phyloP scores from a whole-genome alignment of 2,888 invertebrate genomes.

The Oxytorus armatus region DNA sequence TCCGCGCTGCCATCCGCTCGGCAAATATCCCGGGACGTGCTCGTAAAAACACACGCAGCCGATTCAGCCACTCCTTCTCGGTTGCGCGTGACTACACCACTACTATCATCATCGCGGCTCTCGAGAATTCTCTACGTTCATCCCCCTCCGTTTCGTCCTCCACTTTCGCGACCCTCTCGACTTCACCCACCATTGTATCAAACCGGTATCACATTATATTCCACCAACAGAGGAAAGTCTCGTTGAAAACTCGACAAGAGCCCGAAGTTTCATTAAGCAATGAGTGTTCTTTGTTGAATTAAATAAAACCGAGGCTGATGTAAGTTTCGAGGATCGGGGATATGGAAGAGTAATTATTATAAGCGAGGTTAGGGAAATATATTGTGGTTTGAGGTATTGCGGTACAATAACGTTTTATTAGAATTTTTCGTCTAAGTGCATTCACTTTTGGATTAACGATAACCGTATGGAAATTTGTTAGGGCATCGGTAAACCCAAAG shows the following conservation, averaged over 20 bases:
- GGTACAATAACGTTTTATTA: too few species aligned
- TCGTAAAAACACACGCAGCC: conserved; percentile 69
- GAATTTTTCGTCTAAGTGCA: too few species aligned
- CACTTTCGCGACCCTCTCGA: conserved; percentile 40
- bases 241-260: conserved; percentile 12
- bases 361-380: too few species aligned
- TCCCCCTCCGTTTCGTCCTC: conserved; percentile 26
- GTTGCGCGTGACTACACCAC: conserved; percentile 20
- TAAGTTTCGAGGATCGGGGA: neutral
- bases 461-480: too few species aligned
- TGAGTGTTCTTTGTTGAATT: conserved; percentile 14
- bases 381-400: too few species aligned
- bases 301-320: neutral
- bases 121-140: conserved; percentile 8
- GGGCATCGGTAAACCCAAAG: too few species aligned
- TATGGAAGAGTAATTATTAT: too few species aligned
- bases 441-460: too few species aligned
- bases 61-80: conserved; percentile 56
- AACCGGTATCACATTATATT: conserved; percentile 56
- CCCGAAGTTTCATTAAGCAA: conserved; percentile 34
- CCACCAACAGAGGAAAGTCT: conserved; percentile 7
- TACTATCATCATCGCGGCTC: conserved; percentile 41
- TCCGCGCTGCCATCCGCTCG: conserved; percentile 1
- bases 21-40: conserved; percentile 66
- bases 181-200: conserved; percentile 52